Conservation (phyloP, 92 coral and sea anemone genomes). For the Palythoa grandis region DNA sequence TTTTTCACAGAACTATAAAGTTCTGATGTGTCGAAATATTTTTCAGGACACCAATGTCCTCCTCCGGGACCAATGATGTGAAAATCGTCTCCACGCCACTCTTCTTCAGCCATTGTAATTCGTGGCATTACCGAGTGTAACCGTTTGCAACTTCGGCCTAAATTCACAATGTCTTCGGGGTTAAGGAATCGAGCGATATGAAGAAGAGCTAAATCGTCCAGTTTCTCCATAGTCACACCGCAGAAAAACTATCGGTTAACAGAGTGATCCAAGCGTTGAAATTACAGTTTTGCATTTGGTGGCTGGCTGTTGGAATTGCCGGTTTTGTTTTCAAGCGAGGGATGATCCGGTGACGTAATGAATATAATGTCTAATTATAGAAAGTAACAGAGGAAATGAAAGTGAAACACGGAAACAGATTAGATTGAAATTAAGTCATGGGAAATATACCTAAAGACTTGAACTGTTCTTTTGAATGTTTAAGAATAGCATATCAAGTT, state of each 20-base stretch:
- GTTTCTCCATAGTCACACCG: conserved; percentile 14
- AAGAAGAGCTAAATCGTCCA: conserved; percentile 42
- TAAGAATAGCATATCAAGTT: no score
- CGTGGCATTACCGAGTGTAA: conserved; percentile 52
- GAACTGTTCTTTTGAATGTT: no score
- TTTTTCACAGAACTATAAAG: conserved; percentile 40
- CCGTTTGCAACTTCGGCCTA: conserved; percentile 42
- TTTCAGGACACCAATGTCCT: conserved; percentile 52
- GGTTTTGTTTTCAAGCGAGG: not conserved
- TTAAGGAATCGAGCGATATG: conserved; percentile 51
- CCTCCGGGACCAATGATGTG: conserved; percentile 42
- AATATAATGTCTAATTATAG: no score
- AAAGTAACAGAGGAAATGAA: no score
- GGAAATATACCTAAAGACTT: no score
- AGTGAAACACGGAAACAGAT: no score
- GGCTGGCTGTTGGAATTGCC: not conserved
- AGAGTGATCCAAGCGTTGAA: not conserved
- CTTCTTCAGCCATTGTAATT: not conserved
- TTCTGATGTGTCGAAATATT: conserved; percentile 61
- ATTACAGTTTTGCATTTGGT: no score
- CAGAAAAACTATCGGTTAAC: not conserved
- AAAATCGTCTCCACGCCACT: conserved; percentile 49
- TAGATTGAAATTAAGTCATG: no score
- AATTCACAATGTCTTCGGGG: conserved; percentile 62
- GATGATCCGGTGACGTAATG: no score